Evolutionary conservation across 2,888 invertebrate genomes (phyloP), one percentile per base, ranked within the genome.

Genomic region (Epicampocera succincta): DNA sequence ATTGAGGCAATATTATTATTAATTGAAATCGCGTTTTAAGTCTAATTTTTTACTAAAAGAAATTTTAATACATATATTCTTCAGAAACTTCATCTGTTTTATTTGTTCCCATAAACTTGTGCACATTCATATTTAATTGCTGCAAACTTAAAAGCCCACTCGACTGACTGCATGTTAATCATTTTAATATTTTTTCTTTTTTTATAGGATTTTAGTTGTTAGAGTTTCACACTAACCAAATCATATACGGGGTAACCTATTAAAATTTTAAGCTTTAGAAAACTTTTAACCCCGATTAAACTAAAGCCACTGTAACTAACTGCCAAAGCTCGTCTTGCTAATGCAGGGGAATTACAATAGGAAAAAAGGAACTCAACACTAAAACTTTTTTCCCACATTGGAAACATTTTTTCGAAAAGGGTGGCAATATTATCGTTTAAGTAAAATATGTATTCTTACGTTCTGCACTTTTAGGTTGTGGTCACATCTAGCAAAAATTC

Each of bases 141-240:
- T 42, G 56, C 25, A 0, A 21, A 12, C n/a, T n/a, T n/a, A n/a
- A n/a, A n/a, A n/a, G n/a, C n/a, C n/a, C n/a, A n/a, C n/a, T n/a
- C n/a, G n/a, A n/a, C n/a, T n/a, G n/a, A n/a, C n/a, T 56, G 77
- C 77, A 81, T 82, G 65, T 50, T 54, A 44, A 50, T 68, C 29
- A 50, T 69, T 58, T 56, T 68, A 38, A 69, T 1, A 19, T 56
- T 25, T 84, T 84, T 84, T 84, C 86, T 85, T 87, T 87, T 89
- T 87, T 90, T 90, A 87, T 90, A 90, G 90, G 90, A 90, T 84
- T 90, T 90, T 89, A 90, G 90, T 90, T 90, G 90, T 89, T 90
- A 73, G 69, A 63, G 38, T 42, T 54, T 48, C 73, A 25, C 46
- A 33, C 8, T 33, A 33, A 33, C 33, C 33, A 33, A 33, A 33